These are phyloP conservation scores for Odontesthes bonariensis DNA, from an alignment of 2,113 vertebrate genomes.

Conservation along the genomic window DNA sequence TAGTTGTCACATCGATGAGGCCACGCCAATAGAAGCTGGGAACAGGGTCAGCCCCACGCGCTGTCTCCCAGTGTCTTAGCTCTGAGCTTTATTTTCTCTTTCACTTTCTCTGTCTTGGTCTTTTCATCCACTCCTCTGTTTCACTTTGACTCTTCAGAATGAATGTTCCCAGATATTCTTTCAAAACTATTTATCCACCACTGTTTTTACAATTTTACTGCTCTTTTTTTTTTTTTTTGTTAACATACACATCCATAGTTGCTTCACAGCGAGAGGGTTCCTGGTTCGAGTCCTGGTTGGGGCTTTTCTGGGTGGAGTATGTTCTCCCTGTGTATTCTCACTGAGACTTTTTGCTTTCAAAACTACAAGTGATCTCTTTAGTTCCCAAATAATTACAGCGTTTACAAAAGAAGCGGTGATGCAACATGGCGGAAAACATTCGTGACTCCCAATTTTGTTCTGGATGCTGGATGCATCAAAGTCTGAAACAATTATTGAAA, in stretches of 20 bases:
- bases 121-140: slow-evolving; percentile 24
- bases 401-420: background rate
- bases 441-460: background rate
- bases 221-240: too few relatives aligned
- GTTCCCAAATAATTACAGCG: background rate
- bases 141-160: slow-evolving; percentile 21
- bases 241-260: too few relatives aligned
- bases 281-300: too few relatives aligned
- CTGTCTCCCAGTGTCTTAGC: slow-evolving; percentile 42
- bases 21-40: slow-evolving; percentile 55
- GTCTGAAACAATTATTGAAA: background rate
- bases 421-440: background rate
- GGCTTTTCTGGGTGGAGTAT: too few relatives aligned
- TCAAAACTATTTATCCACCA: slow-evolving; percentile 27
- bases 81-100: slow-evolving; percentile 46
- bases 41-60: slow-evolving; percentile 62
- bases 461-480: background rate
- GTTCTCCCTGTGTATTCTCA: too few relatives aligned
- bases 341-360: background rate
- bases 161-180: background rate
- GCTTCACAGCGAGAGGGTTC: too few relatives aligned
- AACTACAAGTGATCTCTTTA: background rate
- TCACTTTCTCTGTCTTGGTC: slow-evolving; percentile 29
- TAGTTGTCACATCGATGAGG: slow-evolving; percentile 81
- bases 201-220: slow-evolving; percentile 5